A percentile compares a stretch with the other conserved stretches of the same genome.
Evolutionary conservation across 2,797 vertebrate genomes (phyloP).

Genomic region (Bradypodion ventrale): DNA sequence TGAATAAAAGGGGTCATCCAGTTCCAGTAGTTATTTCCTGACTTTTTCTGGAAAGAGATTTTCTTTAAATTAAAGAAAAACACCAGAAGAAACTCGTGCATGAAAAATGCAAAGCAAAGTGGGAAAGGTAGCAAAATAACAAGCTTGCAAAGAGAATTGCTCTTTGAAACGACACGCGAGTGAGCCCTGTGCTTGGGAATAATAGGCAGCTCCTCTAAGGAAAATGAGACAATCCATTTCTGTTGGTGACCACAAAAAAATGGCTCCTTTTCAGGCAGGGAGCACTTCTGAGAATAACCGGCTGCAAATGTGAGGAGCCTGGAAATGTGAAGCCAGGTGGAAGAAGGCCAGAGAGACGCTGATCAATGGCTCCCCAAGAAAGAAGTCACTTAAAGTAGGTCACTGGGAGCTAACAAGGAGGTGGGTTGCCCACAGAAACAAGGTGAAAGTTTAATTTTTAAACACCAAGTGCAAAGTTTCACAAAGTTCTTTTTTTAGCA

Average conservation of each 20-base stretch:
- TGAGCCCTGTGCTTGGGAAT: constrained; percentile 40
- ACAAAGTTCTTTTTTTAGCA: rapidly evolving
- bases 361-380: constrained; percentile 63
- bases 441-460: constrained; percentile 61
- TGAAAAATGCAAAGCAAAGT: constrained; percentile 54
- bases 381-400: constrained; percentile 69
- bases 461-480: constrained; percentile 40
- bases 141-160: constrained; percentile 17
- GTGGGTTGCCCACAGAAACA: constrained; percentile 23
- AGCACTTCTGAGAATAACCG: constrained; percentile 57
- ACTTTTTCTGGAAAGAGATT: constrained; percentile 25
- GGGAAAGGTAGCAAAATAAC: constrained; percentile 20
- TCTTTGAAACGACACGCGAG: constrained; percentile 63
- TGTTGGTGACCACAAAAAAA: constrained; percentile 52
- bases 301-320: constrained; percentile 57
- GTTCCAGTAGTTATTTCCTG: constrained; percentile 49
- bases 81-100: constrained; percentile 36
- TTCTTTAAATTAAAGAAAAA: neutral
- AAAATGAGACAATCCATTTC: constrained; percentile 37
- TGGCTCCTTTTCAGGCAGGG: constrained; percentile 48
- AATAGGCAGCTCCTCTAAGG: constrained; percentile 39
- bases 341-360: constrained; percentile 64
- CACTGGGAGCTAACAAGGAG: constrained; percentile 58
- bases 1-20: constrained; percentile 16
- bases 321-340: constrained; percentile 63